phyloP scores from a whole-genome alignment of 1,140 invertebrate species.

The Akabosia matsudoensis region DNA sequence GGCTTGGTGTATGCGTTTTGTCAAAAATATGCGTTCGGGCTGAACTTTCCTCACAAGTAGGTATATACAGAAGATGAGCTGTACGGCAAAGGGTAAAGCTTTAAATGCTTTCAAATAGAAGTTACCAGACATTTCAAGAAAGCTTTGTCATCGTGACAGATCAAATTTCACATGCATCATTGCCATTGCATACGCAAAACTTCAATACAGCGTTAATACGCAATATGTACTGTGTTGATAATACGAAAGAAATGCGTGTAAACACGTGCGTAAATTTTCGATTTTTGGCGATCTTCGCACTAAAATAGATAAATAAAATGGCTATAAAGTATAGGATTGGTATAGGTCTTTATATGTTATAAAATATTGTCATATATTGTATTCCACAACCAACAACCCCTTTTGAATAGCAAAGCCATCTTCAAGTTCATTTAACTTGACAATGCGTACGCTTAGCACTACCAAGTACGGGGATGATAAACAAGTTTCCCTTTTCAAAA shows the following conservation, averaged over 20 bases:
- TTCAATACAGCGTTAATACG: neutral
- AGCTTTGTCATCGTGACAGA: too few species aligned
- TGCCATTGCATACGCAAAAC: too few species aligned
- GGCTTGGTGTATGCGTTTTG: too few species aligned
- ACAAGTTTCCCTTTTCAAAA: conserved; percentile 23
- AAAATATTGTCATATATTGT: too few species aligned
- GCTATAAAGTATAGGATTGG: neutral
- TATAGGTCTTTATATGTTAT: too few species aligned
- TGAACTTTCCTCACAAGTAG: too few species aligned
- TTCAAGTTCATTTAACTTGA: neutral
- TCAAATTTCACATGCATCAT: too few species aligned
- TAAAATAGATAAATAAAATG: neutral
- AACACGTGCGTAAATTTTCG: neutral
- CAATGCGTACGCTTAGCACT: neutral
- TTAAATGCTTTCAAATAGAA: too few species aligned
- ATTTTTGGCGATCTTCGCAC: neutral
- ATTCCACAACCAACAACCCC: neutral
- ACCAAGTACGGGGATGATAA: neutral
- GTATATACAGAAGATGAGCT: too few species aligned
- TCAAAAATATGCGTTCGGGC: too few species aligned
- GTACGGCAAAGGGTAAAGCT: too few species aligned
- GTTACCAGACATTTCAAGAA: too few species aligned
- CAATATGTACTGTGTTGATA: neutral
- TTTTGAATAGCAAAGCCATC: neutral
- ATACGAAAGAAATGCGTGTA: neutral